Percentiles rank a stretch among this genome's conserved stretches.
Evolutionary conservation across 2,797 vertebrate species (phyloP).

Genomic region (Hapalemur alaotrensis): DNA sequence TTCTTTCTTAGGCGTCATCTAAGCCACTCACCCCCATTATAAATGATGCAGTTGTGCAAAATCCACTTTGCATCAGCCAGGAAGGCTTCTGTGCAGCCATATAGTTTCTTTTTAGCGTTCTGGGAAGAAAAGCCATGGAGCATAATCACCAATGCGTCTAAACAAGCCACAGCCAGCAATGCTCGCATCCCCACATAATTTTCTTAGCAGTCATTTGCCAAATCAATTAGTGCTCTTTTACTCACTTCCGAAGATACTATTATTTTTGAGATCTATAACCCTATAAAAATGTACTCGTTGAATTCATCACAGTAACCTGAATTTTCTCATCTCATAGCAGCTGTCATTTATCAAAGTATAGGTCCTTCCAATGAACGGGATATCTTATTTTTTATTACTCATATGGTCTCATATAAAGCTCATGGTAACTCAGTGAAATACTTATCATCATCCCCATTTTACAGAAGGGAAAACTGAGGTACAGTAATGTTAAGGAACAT

Average conservation of each 20-base stretch:
- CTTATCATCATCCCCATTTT: neutral
- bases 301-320: neutral
- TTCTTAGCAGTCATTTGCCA: neutral
- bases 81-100: slow-evolving; percentile 98
- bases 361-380: neutral
- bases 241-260: slow-evolving; percentile 46
- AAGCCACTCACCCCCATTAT: slow-evolving; percentile 93
- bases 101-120: slow-evolving; percentile 99
- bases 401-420: neutral
- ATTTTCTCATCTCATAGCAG: neutral
- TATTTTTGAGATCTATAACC: slow-evolving; percentile 32
- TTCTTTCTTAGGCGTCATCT: neutral
- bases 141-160: neutral
- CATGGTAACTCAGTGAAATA: neutral
- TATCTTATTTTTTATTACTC: neutral
- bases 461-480: neutral
- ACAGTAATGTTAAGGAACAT: neutral
- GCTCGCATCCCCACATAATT: neutral
- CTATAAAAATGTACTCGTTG: neutral
- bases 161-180: neutral
- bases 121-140: slow-evolving; percentile 76
- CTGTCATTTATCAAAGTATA: neutral
- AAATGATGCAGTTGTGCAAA: slow-evolving; percentile 99
- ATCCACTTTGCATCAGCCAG: slow-evolving; percentile 99
- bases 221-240: slow-evolving; percentile 5